Conservation (phyloP, 1,140 invertebrate species). For the Eumaeus atala region DNA sequence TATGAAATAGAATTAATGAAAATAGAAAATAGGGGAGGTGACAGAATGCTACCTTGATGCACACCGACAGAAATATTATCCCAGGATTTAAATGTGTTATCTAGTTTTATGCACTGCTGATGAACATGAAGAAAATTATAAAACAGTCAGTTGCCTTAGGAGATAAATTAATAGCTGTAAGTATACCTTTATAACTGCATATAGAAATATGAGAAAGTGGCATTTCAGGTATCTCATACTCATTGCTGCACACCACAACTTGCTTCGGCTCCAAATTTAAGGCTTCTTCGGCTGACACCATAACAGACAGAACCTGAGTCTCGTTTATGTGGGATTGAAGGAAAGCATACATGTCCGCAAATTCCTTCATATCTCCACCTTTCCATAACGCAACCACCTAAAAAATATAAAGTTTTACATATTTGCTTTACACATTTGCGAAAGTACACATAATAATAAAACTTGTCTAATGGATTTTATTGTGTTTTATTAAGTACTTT, state of each 20-base stretch:
- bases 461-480: background rate
- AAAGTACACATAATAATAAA: background rate
- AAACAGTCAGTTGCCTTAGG: no score
- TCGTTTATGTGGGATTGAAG: slow-evolving; percentile 31
- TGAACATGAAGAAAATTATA: no score
- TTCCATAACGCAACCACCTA: slow-evolving; percentile 59
- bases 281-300: slow-evolving; percentile 49
- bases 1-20: no score
- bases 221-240: slow-evolving; percentile 53
- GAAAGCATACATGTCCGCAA: slow-evolving; percentile 44
- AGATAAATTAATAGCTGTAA: no score
- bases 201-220: slow-evolving; percentile 49
- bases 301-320: slow-evolving; percentile 39
- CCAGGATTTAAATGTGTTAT: no score
- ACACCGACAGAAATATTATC: no score
- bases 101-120: no score
- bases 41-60: no score
- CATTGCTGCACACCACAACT: slow-evolving; percentile 41
- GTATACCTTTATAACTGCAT: slow-evolving; percentile 46
- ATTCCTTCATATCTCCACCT: slow-evolving; percentile 46
- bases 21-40: no score
- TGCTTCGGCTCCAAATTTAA: slow-evolving; percentile 49
- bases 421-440: background rate
- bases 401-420: slow-evolving; percentile 10
- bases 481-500: no score